phyloP scores from a whole-genome alignment of 2,113 vertebrate genomes.

The Apteryx owenii region DNA sequence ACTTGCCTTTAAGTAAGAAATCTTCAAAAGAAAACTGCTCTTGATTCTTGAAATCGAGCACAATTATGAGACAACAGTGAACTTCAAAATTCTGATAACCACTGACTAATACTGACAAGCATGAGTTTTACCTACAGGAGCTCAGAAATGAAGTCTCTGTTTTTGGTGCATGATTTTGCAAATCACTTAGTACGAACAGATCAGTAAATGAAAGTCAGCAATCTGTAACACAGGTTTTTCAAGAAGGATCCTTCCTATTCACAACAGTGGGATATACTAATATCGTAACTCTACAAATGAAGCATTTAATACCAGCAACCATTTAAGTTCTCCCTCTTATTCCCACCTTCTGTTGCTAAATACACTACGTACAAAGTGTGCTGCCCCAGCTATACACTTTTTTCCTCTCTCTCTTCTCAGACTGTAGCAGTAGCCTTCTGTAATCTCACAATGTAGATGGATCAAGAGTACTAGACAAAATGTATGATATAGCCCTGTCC shows the following conservation, averaged over 20 bases:
- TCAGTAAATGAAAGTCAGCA: not conserved
- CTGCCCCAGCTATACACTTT: not conserved
- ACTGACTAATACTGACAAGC: not conserved
- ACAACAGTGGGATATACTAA: fast-evolving
- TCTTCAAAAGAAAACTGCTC: not conserved
- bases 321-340: not conserved
- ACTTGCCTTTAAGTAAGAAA: conserved; percentile 36
- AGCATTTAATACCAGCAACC: not conserved
- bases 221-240: not conserved
- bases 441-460: not conserved
- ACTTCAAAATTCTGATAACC: not conserved
- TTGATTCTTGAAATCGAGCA: not conserved
- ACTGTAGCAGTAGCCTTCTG: not conserved
- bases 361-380: not conserved
- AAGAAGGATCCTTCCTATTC: not conserved
- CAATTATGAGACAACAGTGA: not conserved
- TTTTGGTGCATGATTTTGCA: not conserved
- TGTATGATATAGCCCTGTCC: too few species aligned
- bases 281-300: not conserved
- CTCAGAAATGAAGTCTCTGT: not conserved
- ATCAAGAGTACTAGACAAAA: not conserved
- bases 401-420: not conserved
- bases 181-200: not conserved
- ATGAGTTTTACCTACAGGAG: not conserved
- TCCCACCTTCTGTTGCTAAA: not conserved